These are phyloP conservation scores for Orchestes rusci DNA, from an alignment of 2,888 invertebrate species.

Conservation along the genomic window DNA sequence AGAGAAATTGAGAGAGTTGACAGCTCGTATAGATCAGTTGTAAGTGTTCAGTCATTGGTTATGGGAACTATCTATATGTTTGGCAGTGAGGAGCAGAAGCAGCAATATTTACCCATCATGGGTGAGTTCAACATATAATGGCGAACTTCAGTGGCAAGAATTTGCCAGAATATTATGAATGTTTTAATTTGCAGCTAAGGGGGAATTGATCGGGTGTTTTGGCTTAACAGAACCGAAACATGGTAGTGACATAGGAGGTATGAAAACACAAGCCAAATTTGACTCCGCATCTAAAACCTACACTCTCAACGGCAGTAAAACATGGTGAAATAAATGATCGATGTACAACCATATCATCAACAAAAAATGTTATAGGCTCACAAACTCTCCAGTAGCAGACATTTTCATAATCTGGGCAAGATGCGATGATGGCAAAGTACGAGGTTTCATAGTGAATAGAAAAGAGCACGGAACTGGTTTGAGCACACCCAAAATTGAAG, in stretches of 20 bases:
- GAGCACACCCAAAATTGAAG: constrained; percentile 85
- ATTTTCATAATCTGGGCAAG: constrained; percentile 91
- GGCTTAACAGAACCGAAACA: constrained; percentile 97
- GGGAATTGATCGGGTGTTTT: constrained; percentile 86
- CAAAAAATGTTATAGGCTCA: constrained; percentile 59
- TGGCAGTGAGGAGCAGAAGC: constrained; percentile 82
- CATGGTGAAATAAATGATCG: too few relatives aligned
- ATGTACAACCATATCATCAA: background rate
- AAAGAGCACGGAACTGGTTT: constrained; percentile 69
- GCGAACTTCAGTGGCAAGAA: too few relatives aligned
- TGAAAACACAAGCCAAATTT: constrained; percentile 82
- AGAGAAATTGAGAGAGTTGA: constrained; percentile 89
- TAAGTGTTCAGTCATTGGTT: constrained; percentile 96
- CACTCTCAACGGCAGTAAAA: constrained; percentile 86
- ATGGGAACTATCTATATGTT: constrained; percentile 91
- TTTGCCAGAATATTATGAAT: background rate
- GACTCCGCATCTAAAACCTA: constrained; percentile 77
- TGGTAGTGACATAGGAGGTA: constrained; percentile 85
- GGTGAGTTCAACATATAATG: constrained; percentile 46
- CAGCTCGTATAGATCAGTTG: constrained; percentile 89
- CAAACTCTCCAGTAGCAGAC: constrained; percentile 94
- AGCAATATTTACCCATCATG: constrained; percentile 78
- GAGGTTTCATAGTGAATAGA: constrained; percentile 90
- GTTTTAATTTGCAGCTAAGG: constrained; percentile 52
- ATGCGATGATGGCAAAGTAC: constrained; percentile 70